Percentiles rank a stretch among this genome's conserved stretches.
phyloP scores from a whole-genome alignment of 2,888 invertebrate species.

The Hipparchia sbordonii region DNA sequence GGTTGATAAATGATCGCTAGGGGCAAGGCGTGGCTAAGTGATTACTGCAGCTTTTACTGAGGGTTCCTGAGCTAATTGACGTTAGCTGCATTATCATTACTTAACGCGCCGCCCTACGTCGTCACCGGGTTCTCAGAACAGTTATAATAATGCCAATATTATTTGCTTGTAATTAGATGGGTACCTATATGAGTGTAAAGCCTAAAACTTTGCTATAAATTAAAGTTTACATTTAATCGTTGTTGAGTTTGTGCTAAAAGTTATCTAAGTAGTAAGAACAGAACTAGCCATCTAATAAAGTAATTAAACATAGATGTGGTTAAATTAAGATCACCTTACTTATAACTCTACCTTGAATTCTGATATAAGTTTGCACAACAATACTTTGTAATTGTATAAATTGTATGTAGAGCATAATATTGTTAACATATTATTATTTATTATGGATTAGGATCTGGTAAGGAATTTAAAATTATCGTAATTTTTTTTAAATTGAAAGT shows the following conservation, averaged over 20 bases:
- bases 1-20: conserved; percentile 64
- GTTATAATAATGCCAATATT: too few species aligned
- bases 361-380: background rate
- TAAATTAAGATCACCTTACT: background rate
- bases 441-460: background rate
- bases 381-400: background rate
- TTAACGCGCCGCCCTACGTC: conserved; percentile 34
- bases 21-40: conserved; percentile 74
- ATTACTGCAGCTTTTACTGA: conserved; percentile 73
- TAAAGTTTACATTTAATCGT: too few species aligned
- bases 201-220: too few species aligned
- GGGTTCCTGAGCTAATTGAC: conserved; percentile 49
- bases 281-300: background rate
- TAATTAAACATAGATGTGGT: background rate
- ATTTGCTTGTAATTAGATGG: background rate
- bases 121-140: background rate
- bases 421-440: background rate
- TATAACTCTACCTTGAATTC: conserved; percentile 8
- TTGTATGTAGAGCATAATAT: background rate
- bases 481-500: too few species aligned
- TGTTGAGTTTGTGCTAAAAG: background rate
- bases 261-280: background rate
- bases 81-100: conserved; percentile 47
- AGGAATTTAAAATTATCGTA: too few species aligned
- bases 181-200: too few species aligned